Evolutionary conservation across 2,113 vertebrate species (phyloP), one percentile per base, ranked within the genome.

Genomic region (Petroica traversi): DNA sequence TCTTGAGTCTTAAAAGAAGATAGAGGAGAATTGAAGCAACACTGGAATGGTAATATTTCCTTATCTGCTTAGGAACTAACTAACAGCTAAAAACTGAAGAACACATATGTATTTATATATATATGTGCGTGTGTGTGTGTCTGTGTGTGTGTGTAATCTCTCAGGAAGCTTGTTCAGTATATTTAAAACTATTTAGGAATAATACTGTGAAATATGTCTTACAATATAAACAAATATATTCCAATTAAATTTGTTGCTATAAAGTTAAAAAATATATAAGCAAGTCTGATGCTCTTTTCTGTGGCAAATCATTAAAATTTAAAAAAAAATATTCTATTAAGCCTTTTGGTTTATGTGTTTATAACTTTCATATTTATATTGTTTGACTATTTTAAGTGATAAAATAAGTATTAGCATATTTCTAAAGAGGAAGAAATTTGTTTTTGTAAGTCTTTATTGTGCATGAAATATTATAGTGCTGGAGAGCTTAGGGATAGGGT

Each of bases 111-210:
- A 12, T 49, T 62, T 43, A 31, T 20, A 29, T 57, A 12, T 17
- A 9, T 68, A 9, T 31, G 2, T 38, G 0, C 55, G 2, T 54
- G 4, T 59, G 4, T n/a, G 11, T 38, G 1, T 75, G 18, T 31
- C 28, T 46, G 18, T 31, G 34, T 46, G 2, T n/a, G 4, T 40
- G 1, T 24, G 13, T 1, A 62, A 45, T 67, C 19, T 84, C 63
- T 36, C 40, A 64, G 36, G 19, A 5, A 74, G 23, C 15, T 88
- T 51, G 12, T 67, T 67, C 20, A 22, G 14, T 79, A 26, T 13
- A n/a, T 66, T 79, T 66, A 89, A 86, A 75, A 11, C 8, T 54
- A 14, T 67, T 86, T 45, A 63, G 24, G 67, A 75, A 67, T 67
- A 74, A 52, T 48, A 41, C 8, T 25, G 29, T 40, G 7, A 89